These are phyloP conservation scores for Platypus cylindrus DNA, from an alignment of 2,888 invertebrate genomes.

Conservation along the genomic window DNA sequence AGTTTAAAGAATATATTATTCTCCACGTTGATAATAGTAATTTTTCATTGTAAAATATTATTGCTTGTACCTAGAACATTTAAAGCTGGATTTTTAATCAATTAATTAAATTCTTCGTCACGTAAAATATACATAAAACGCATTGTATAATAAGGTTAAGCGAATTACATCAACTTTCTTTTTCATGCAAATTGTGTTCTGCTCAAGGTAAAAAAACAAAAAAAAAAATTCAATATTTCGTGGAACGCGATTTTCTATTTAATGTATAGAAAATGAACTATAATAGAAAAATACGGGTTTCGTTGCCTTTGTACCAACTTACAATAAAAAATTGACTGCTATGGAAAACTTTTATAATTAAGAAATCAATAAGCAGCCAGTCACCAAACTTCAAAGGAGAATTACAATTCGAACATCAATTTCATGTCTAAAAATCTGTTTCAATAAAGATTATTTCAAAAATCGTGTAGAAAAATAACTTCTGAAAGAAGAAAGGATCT, in stretches of 20 bases:
- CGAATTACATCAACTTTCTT: conserved; percentile 9
- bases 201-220: no score
- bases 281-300: conserved; percentile 7
- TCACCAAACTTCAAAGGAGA: neutral
- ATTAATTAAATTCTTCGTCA: conserved; percentile 14
- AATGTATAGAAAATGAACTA: conserved; percentile 10
- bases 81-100: conserved; percentile 11
- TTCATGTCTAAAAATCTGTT: no score
- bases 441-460: no score
- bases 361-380: neutral
- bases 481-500: no score
- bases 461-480: no score
- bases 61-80: no score
- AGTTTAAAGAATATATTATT: no score
- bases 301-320: conserved; percentile 3
- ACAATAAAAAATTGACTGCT: neutral
- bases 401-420: no score
- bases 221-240: conserved; percentile 16
- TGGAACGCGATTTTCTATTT: conserved; percentile 17
- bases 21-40: no score
- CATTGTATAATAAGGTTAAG: conserved; percentile 10
- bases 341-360: neutral
- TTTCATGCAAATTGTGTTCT: conserved; percentile 14
- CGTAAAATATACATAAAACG: conserved; percentile 14
- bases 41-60: no score